A percentile compares a stretch with the other conserved stretches of the same genome.
Evolutionary conservation across 2,113 vertebrate species (phyloP).

Genomic region (Morone chrysops): DNA sequence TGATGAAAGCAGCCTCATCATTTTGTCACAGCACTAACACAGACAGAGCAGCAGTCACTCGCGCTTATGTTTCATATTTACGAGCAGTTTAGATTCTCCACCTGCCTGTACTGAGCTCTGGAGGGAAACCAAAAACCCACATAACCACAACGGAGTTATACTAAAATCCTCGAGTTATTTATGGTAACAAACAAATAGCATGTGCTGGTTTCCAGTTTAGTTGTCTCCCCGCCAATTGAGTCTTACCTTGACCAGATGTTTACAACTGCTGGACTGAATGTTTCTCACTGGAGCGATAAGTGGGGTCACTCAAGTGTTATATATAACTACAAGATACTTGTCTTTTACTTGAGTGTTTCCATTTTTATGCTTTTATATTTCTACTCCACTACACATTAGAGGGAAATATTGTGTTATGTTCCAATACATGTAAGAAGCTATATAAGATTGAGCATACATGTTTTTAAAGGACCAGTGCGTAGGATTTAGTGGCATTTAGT

Average conservation of each 20-base stretch:
- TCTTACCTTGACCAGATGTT: conserved; percentile 2
- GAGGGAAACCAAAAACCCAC: conserved; percentile 26
- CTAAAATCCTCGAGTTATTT: conserved; percentile 16
- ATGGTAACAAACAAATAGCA: conserved; percentile 10
- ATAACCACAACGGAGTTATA: conserved; percentile 8
- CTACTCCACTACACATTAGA: background rate
- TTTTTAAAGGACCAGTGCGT: no score
- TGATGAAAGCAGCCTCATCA: background rate
- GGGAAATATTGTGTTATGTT: no score
- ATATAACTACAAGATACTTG: background rate
- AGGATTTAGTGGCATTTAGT: no score
- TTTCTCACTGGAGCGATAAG: background rate
- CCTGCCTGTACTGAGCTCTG: conserved; percentile 18
- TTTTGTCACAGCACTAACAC: conserved; percentile 22
- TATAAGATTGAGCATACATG: background rate
- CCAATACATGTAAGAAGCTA: background rate
- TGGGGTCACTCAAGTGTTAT: background rate
- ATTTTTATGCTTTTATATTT: background rate
- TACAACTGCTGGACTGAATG: background rate
- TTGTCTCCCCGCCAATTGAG: background rate
- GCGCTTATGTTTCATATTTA: conserved; percentile 37
- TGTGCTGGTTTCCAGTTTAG: background rate
- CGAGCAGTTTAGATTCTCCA: conserved; percentile 27
- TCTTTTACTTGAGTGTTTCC: background rate
- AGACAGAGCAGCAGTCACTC: conserved; percentile 34